These are phyloP conservation scores for Pristiophorus japonicus DNA, from an alignment of 2,113 vertebrate genomes.

Conservation along the genomic window DNA sequence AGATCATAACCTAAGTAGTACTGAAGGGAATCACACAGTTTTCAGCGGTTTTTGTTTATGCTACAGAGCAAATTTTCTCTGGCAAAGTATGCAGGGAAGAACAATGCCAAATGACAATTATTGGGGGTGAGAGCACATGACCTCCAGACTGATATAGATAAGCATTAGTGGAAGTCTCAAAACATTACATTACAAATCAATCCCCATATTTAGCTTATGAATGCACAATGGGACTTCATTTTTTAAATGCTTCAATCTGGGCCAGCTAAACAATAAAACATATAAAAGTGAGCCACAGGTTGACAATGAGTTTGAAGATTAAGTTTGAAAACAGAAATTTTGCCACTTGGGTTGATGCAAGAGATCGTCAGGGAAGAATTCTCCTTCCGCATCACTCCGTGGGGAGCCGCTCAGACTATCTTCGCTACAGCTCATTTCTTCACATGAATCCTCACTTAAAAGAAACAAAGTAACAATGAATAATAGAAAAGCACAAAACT, in stretches of 20 bases:
- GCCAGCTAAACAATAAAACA: neutral
- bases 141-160: too few species aligned
- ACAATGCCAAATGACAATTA: neutral
- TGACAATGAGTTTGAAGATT: slow-evolving; percentile 21
- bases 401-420: slow-evolving; percentile 81
- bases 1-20: neutral
- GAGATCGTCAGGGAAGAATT: slow-evolving; percentile 74
- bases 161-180: neutral
- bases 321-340: slow-evolving; percentile 48
- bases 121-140: too few species aligned
- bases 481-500: neutral
- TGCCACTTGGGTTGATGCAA: slow-evolving; percentile 55
- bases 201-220: neutral
- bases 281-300: neutral
- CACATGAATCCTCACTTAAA: slow-evolving; percentile 81
- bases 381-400: slow-evolving; percentile 66
- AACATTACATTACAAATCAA: neutral
- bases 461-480: slow-evolving; percentile 32
- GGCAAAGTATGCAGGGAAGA: neutral
- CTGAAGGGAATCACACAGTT: neutral
- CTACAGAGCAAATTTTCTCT: neutral
- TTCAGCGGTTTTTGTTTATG: neutral
- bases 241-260: neutral
- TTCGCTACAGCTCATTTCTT: slow-evolving; percentile 86
- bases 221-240: neutral